Evolutionary conservation across 1,140 invertebrate genomes (phyloP).

Genomic region (Macrotrachela quadricornifera): DNA sequence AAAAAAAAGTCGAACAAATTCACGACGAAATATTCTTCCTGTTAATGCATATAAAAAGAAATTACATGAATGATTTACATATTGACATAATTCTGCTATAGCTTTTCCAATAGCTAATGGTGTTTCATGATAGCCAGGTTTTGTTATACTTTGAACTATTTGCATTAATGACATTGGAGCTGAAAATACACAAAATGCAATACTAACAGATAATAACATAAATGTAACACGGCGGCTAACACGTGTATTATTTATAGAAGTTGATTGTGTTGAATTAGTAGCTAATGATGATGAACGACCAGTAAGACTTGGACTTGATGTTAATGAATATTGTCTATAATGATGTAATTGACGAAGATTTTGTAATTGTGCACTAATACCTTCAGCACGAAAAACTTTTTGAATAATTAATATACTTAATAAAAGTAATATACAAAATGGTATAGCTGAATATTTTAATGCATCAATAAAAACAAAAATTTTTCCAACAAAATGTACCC

Average conservation of each 20-base stretch:
- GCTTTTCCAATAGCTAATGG: not conserved
- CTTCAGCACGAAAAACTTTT: conserved; percentile 12
- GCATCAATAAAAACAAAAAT: conserved; percentile 21
- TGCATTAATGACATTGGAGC: conserved; percentile 4
- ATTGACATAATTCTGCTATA: conserved; percentile 22
- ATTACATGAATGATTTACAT: conserved; percentile 28
- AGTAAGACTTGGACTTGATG: too few species aligned
- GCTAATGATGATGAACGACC: too few species aligned
- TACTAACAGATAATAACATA: conserved; percentile 20
- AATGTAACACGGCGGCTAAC: conserved; percentile 13
- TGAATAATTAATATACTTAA: conserved; percentile 19
- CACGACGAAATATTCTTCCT: conserved; percentile 24
- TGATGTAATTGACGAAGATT: too few species aligned
- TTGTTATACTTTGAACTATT: conserved; percentile 11
- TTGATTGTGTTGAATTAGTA: too few species aligned
- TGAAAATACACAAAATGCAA: conserved; percentile 3
- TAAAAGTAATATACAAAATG: conserved; percentile 15
- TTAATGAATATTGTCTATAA: too few species aligned
- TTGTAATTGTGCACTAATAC: too few species aligned
- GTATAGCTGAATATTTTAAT: conserved; percentile 17
- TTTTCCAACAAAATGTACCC: conserved; percentile 14
- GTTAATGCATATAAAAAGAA: conserved; percentile 29
- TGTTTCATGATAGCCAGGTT: too few species aligned
- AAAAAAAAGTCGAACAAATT: conserved; percentile 16
- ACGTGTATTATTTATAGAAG: too few species aligned